phyloP scores from a whole-genome alignment of 2,888 invertebrate species.

The Monoplex corrugatus region DNA sequence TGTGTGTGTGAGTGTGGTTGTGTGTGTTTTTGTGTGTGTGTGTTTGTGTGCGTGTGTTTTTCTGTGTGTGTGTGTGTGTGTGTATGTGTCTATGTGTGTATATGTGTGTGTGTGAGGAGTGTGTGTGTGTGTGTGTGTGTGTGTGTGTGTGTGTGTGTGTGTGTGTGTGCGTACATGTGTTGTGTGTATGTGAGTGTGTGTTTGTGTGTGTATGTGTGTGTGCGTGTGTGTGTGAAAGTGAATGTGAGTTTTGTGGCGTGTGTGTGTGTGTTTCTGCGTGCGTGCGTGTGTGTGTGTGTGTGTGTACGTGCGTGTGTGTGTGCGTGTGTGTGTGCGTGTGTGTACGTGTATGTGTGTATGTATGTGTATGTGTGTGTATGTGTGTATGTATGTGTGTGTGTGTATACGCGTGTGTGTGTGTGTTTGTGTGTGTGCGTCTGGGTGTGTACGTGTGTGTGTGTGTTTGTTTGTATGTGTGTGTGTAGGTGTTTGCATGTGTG shows the following conservation, averaged over 20 bases:
- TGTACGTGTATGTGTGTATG: not conserved
- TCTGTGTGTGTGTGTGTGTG: too few species aligned
- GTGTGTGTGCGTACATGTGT: not conserved
- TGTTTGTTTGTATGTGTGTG: too few species aligned
- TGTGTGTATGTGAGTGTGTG: not conserved
- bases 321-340: not conserved
- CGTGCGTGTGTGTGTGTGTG: not conserved
- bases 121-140: too few species aligned
- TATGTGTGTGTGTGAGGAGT: too few species aligned
- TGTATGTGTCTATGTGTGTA: too few species aligned
- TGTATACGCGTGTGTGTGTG: not conserved
- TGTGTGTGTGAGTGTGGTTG: too few species aligned
- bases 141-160: not conserved
- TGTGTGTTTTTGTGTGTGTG: too few species aligned
- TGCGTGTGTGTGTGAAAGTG: not conserved
- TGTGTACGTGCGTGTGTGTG: not conserved
- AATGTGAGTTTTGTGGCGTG: not conserved
- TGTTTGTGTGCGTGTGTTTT: too few species aligned
- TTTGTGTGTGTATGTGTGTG: not conserved
- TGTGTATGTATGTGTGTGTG: not conserved
- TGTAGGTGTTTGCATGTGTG: too few species aligned
- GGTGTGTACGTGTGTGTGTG: too few species aligned
- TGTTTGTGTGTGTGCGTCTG: too few species aligned
- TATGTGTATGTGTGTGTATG: not conserved
- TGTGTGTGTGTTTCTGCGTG: not conserved